These are phyloP conservation scores for Monomorium pharaonis DNA, from an alignment of 1,140 invertebrate species.

Conservation along the genomic window DNA sequence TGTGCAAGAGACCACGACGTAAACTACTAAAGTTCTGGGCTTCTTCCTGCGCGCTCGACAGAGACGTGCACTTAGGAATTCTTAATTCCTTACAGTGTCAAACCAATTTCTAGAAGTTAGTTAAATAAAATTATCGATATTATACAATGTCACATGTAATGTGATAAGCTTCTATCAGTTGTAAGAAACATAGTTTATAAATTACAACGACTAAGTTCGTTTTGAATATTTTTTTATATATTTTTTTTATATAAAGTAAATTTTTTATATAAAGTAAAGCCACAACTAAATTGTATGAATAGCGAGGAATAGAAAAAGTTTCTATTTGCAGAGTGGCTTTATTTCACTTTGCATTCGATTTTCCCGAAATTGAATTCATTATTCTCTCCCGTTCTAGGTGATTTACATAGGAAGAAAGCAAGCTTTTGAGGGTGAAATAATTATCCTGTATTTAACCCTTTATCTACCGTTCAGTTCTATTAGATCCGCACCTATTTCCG, in stretches of 20 bases:
- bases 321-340: not conserved
- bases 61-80: not conserved
- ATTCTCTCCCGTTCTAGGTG: not conserved
- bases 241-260: too few relatives aligned
- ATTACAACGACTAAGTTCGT: not conserved
- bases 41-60: not conserved
- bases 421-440: not conserved
- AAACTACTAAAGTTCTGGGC: conserved; percentile 23
- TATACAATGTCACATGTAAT: not conserved
- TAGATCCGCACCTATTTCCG: not conserved
- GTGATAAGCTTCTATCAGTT: not conserved
- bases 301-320: not conserved
- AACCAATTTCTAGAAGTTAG: conserved; percentile 8
- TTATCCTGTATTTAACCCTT: conserved; percentile 13
- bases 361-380: conserved; percentile 2
- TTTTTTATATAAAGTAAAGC: not conserved
- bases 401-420: conserved; percentile 19
- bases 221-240: not conserved
- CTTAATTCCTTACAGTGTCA: conserved; percentile 1
- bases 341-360: not conserved
- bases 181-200: not conserved
- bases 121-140: not conserved
- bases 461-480: not conserved
- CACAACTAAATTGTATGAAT: too few relatives aligned
- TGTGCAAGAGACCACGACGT: conserved; percentile 16